phyloP scores from a whole-genome alignment of 2,888 invertebrate genomes.

The Hirtodrosophila duncani region DNA sequence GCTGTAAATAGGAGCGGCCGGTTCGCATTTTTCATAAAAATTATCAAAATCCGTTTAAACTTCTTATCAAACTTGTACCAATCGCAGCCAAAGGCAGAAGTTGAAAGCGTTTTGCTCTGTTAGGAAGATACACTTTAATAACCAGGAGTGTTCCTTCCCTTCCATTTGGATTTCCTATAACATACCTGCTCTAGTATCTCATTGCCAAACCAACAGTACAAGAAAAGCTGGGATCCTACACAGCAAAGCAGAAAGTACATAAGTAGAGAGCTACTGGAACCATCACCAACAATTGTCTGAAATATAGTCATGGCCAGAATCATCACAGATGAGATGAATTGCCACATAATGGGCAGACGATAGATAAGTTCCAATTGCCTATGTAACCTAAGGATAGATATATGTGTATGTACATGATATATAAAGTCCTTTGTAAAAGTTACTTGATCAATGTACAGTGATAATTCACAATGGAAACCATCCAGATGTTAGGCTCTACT shows the following conservation, averaged over 20 bases:
- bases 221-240: conserved; percentile 43
- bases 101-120: conserved; percentile 52
- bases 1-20: conserved; percentile 54
- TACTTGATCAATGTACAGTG: conserved; percentile 59
- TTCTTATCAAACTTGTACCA: conserved; percentile 50
- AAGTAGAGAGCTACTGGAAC: conserved; percentile 28
- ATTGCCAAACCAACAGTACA: conserved; percentile 61
- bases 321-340: conserved; percentile 48
- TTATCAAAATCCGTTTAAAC: conserved; percentile 40
- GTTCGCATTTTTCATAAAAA: conserved; percentile 55
- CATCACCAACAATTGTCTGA: conserved; percentile 37
- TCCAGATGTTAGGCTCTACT: conserved; percentile 27
- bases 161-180: not conserved
- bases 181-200: conserved; percentile 54
- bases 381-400: conserved; percentile 28
- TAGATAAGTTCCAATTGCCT: conserved; percentile 41
- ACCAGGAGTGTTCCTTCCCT: no score
- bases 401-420: not conserved
- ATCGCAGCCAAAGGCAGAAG: conserved; percentile 41
- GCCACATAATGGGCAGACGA: conserved; percentile 40
- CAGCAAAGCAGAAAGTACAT: conserved; percentile 53
- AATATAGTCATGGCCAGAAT: conserved; percentile 54
- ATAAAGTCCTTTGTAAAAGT: not conserved
- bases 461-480: conserved; percentile 46
- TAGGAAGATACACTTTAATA: conserved; percentile 17